A percentile compares a stretch with the other conserved stretches of the same genome.
phyloP scores from a whole-genome alignment of 37 sponge, comb jelly and placozoan species.

The Dysidea cf. avara region DNA sequence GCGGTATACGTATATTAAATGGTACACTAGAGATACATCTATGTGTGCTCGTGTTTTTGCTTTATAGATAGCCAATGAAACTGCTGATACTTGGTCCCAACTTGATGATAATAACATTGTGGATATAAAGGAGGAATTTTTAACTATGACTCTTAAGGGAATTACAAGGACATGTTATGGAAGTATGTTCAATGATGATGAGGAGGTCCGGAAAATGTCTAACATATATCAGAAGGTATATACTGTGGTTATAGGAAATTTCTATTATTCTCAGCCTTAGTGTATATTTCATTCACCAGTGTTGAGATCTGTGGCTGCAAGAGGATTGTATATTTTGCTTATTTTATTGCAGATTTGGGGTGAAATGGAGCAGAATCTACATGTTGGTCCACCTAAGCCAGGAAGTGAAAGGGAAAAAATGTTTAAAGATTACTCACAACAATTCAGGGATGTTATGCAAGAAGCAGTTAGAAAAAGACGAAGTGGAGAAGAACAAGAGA shows the following conservation, averaged over 20 bases:
- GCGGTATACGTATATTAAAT: too few relatives aligned
- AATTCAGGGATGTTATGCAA: slow-evolving; percentile 24
- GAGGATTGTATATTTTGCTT: too few relatives aligned
- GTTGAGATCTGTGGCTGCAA: too few relatives aligned
- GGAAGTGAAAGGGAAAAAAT: slow-evolving; percentile 59
- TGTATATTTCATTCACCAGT: too few relatives aligned
- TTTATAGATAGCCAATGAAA: background rate
- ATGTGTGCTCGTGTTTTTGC: background rate
- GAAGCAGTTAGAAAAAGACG: too few relatives aligned
- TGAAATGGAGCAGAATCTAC: slow-evolving; percentile 67
- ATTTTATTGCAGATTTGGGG: slow-evolving; percentile 46
- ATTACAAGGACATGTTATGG: slow-evolving; percentile 56
- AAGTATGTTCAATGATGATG: slow-evolving; percentile 49
- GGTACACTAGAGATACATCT: background rate
- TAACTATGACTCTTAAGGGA: slow-evolving; percentile 73
- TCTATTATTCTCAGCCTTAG: too few relatives aligned
- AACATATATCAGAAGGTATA: too few relatives aligned
- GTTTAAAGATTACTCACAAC: too few relatives aligned
- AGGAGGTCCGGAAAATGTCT: too few relatives aligned
- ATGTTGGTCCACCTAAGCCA: slow-evolving; percentile 30
- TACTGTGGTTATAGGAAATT: too few relatives aligned
- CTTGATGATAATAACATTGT: slow-evolving; percentile 15
- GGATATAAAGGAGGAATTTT: slow-evolving; percentile 25
- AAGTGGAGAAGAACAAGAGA: too few relatives aligned
- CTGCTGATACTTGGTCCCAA: slow-evolving; percentile 4